Conservation (phyloP, 2,113 vertebrate genomes). For the Sisor rabdophorus region DNA sequence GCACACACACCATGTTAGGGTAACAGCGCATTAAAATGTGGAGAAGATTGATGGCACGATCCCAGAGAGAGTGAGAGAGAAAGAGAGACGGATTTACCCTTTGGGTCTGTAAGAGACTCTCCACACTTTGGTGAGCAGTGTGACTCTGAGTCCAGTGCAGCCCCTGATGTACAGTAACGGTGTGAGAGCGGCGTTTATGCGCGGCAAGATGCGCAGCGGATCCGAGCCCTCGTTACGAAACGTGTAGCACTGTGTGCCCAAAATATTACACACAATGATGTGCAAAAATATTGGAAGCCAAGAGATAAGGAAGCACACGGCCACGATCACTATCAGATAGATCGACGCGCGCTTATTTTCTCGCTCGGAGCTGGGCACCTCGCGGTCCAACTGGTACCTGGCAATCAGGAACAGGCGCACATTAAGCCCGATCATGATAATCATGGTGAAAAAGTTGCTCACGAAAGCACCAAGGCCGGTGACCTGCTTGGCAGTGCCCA, state of each 20-base stretch:
- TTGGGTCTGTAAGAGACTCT: slow-evolving; percentile 48
- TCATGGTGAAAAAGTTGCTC: slow-evolving; percentile 61
- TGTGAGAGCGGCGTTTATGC: slow-evolving; percentile 66
- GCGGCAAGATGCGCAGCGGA: slow-evolving; percentile 64
- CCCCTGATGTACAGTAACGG: slow-evolving; percentile 69
- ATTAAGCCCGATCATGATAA: slow-evolving; percentile 72
- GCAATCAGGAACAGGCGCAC: slow-evolving; percentile 67
- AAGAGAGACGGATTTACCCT: slow-evolving; percentile 21
- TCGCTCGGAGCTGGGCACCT: slow-evolving; percentile 59
- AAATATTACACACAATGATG: slow-evolving; percentile 58
- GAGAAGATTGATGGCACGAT: no score
- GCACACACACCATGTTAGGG: no score
- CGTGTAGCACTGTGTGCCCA: slow-evolving; percentile 49
- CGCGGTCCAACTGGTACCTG: slow-evolving; percentile 63
- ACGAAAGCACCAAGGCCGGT: slow-evolving; percentile 61
- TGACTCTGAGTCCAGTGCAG: slow-evolving; percentile 58
- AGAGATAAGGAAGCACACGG: slow-evolving; percentile 61
- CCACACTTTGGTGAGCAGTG: slow-evolving; percentile 61
- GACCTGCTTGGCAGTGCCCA: slow-evolving; percentile 53
- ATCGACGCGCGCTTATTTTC: slow-evolving; percentile 68
- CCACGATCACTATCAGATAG: slow-evolving; percentile 69
- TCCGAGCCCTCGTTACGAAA: slow-evolving; percentile 69
- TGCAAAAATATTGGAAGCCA: slow-evolving; percentile 69
- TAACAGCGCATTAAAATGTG: no score
- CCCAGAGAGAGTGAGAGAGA: neutral